phyloP scores from a whole-genome alignment of 2,797 vertebrate species.

The Dendrocincla fuliginosa region DNA sequence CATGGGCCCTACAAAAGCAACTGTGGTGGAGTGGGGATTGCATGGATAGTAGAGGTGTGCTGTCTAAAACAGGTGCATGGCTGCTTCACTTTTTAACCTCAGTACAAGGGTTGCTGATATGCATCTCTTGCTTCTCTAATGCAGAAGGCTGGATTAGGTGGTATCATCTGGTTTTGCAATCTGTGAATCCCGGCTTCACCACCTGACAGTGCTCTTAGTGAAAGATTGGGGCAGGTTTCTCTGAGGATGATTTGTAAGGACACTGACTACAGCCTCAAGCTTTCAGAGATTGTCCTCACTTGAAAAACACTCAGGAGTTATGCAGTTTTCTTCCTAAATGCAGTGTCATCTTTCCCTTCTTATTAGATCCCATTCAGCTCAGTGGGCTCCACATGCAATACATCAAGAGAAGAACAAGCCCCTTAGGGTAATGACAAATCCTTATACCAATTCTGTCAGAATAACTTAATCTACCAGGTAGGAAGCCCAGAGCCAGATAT shows the following conservation, averaged over 20 bases:
- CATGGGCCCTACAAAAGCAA: neutral
- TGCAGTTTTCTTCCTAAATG: slow-evolving; percentile 16
- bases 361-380: slow-evolving; percentile 24
- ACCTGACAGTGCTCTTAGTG: neutral
- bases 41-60: neutral
- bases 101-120: neutral
- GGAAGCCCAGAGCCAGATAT: neutral
- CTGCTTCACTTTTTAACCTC: neutral
- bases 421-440: slow-evolving; percentile 3
- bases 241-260: neutral
- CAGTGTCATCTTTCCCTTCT: slow-evolving; percentile 36
- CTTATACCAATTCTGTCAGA: neutral
- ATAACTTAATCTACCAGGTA: neutral
- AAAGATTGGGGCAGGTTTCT: neutral
- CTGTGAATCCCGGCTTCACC: neutral
- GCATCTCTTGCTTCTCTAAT: neutral
- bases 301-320: neutral
- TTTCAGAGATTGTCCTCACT: neutral
- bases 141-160: neutral
- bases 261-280: neutral
- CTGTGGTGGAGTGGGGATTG: neutral
- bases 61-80: neutral
- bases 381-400: neutral
- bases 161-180: neutral
- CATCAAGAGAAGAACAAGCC: neutral